Evolutionary conservation across 2,113 vertebrate species (phyloP), one percentile per base, ranked within the genome.

Genomic region (Proterorhinus semilunaris): DNA sequence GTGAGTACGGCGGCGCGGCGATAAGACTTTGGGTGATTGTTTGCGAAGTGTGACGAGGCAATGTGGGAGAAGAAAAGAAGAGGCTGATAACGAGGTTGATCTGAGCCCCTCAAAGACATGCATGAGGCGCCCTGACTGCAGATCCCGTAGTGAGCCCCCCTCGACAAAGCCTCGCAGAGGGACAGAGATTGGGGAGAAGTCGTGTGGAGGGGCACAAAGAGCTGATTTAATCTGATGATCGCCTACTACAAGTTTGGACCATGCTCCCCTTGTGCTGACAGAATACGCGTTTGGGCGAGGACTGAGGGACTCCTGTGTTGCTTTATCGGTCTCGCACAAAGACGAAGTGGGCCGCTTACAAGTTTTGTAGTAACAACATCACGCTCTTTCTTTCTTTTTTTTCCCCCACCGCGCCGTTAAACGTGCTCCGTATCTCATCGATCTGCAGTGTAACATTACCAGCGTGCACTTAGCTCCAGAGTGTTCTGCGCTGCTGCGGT

Each of bases 151-250:
- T 16, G 58, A 61, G 79, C 63, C 67, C 65, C 27, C 58, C 42
- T 70, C 74, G 53, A 66, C 62, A 61, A 21, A 62, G 71, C 61
- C 62, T 49, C 65, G 11, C 65, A 65, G 49, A 67, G 13, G 70
- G 49, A 62, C 45, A 65, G 16, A 50, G 12, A 64, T 80, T 53
- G 49, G 78, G 27, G 52, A 68, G 75, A 81, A 84, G 75, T 81
- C 58, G 12, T 36, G 74, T 67, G 78, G 61, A 71, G 77, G 55
- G 65, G 69, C 79, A 80, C 83, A 84, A 85, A 89, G 84, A 70
- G 72, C 74, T 13, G 13, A 48, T 71, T 72, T 76, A 71, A 67
- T 27, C 51, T 54, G 42, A 59, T 42, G 69, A 79, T 1, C 21
- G 17, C 10, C 53, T 27, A 53, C 55, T 61, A 61, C 66, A 82